phyloP scores from a whole-genome alignment of 2,888 invertebrate species.

The Sinopyrophorus schimmeli region DNA sequence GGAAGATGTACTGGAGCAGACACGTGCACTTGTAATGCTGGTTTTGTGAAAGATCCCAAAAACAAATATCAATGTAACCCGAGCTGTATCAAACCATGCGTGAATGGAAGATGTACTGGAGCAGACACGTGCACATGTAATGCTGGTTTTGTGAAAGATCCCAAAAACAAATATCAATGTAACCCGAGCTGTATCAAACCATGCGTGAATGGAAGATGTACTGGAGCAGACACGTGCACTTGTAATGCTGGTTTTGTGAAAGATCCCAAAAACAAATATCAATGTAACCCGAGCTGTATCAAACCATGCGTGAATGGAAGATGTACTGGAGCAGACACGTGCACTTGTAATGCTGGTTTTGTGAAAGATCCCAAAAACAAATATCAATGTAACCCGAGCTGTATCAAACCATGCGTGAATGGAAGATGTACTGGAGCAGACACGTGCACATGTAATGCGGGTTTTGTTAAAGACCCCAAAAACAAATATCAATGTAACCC shows the following conservation, averaged over 20 bases:
- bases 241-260: slow-evolving; percentile 58
- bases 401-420: slow-evolving; percentile 43
- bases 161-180: slow-evolving; percentile 38
- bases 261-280: slow-evolving; percentile 47
- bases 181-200: slow-evolving; percentile 31
- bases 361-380: slow-evolving; percentile 13
- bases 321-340: slow-evolving; percentile 47
- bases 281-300: slow-evolving; percentile 20
- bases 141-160: slow-evolving; percentile 49
- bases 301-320: slow-evolving; percentile 21
- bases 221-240: slow-evolving; percentile 39
- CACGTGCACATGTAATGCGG: slow-evolving; percentile 34
- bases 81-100: slow-evolving; percentile 19
- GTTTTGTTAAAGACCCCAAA: too few relatives aligned
- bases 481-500: slow-evolving; percentile 47
- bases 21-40: slow-evolving; percentile 57
- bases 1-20: slow-evolving; percentile 50
- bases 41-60: slow-evolving; percentile 56
- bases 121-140: slow-evolving; percentile 54
- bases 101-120: slow-evolving; percentile 27
- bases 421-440: slow-evolving; percentile 41
- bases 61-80: slow-evolving; percentile 40
- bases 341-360: slow-evolving; percentile 48
- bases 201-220: slow-evolving; percentile 35
- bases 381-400: slow-evolving; percentile 24